A percentile compares a stretch with the other conserved stretches of the same genome.
Evolutionary conservation across 2,113 vertebrate genomes (phyloP).

Genomic region (Brachyhypopomus occidentalis): DNA sequence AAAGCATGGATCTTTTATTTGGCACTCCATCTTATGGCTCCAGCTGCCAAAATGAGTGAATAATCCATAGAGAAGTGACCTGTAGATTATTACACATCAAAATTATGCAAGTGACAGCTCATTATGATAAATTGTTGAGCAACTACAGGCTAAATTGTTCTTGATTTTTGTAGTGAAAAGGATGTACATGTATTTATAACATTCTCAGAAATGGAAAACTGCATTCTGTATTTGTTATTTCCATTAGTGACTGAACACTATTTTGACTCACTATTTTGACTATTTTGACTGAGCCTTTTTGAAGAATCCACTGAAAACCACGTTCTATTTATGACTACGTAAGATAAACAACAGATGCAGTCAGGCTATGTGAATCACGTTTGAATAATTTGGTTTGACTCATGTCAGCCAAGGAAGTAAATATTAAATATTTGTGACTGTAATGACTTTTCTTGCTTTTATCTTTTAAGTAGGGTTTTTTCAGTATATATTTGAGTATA

Average conservation of each 20-base stretch:
- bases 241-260: not conserved
- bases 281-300: not conserved
- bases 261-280: not conserved
- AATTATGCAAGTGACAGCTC: not conserved
- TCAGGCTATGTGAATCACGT: not conserved
- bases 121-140: not conserved
- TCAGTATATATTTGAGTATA: too few relatives aligned
- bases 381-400: not conserved
- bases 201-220: not conserved
- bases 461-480: too few relatives aligned
- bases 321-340: not conserved
- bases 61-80: too few relatives aligned
- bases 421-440: too few relatives aligned
- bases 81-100: too few relatives aligned
- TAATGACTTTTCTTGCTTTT: too few relatives aligned
- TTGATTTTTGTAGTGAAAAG: not conserved
- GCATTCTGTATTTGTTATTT: not conserved
- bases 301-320: not conserved
- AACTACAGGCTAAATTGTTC: too few relatives aligned
- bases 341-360: not conserved
- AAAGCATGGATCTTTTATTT: not conserved
- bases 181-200: not conserved
- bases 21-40: not conserved
- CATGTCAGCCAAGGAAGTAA: not conserved
- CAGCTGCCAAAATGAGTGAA: not conserved